Base-by-base conservation (phyloP, 2,113 vertebrate species). In the Pomatostomus ruficeps region DNA sequence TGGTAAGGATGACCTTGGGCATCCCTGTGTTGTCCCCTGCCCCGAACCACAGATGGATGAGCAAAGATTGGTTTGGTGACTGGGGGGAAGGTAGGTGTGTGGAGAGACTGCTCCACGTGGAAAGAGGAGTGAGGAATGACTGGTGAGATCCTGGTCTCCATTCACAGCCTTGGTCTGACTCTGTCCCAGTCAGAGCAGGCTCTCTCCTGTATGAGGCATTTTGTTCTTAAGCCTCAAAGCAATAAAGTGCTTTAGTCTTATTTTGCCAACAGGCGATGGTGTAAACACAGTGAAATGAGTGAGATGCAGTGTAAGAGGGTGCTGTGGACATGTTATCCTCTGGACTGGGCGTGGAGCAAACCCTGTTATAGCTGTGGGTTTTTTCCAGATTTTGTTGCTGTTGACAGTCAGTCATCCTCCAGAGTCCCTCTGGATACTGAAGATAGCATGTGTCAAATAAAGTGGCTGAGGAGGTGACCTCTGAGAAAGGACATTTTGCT, bases 21-120 rank as follows among this genome's bases (percentile, higher is more conserved):
- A 59, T 43, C 38, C 35, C 24, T 24, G 11, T 71, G 18, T 55
- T 17, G n/a, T 38, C 10, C 3, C 12, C 51, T 45, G 26, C 43
- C 71, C 28, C 2, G 2, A 77, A 55, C 19, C 22, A 36, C 51
- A 46, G 68, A 40, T 16, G 10, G 6, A 13, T 73, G 45, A 68
- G 28, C 26, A 76, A 66, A 65, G 26, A 15, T 29, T 2, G 1
- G 17, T 86, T 65, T 93, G 45, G 20, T n/a, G 45, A 54, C 28
- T 2, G 7, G 33, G 54, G 76, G 10, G 71, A 72, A 61, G 5
- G 12, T 0, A 17, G 31, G 29, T 1, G 2, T 10, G 3, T 19
- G 25, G 31, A 25, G 9, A 36, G 31, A 35, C 14, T 51, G n/a
- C 7, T 67, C 35, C 20, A 3, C 2, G 0, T 28, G 31, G 36